These are phyloP conservation scores for Apis dorsata DNA, from an alignment of 1,140 invertebrate species.

Conservation along the genomic window DNA sequence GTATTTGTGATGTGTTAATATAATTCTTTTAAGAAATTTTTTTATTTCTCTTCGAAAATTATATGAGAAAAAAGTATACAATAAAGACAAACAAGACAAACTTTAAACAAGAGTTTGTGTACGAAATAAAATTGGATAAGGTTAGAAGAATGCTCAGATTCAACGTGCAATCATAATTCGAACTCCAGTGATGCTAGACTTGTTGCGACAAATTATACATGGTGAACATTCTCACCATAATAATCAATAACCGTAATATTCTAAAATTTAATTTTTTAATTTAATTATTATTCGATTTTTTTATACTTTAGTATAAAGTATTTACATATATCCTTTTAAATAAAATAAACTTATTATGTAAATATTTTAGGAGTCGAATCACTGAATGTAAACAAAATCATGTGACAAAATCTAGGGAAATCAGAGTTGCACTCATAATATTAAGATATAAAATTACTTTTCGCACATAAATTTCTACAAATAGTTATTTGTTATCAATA, in stretches of 20 bases:
- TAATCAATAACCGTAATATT: conserved; percentile 84
- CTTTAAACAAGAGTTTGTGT: conserved; percentile 92
- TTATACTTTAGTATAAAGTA: no score
- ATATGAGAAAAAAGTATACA: conserved; percentile 91
- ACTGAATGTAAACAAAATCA: no score
- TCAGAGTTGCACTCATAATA: no score
- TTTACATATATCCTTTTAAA: no score
- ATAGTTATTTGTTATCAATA: no score
- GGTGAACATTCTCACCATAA: conserved; percentile 90
- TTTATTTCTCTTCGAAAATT: conserved; percentile 87
- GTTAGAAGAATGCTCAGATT: conserved; percentile 88
- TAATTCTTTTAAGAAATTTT: conserved; percentile 79
- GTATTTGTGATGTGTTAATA: conserved; percentile 69
- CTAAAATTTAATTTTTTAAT: conserved; percentile 70
- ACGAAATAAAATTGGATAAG: conserved; percentile 90
- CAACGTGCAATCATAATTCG: conserved; percentile 83
- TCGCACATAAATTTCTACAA: no score
- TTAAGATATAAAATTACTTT: no score
- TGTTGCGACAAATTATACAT: conserved; percentile 92
- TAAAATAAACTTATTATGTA: no score
- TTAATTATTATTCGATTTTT: no score
- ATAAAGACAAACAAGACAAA: conserved; percentile 90
- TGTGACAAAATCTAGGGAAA: no score
- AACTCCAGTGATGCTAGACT: conserved; percentile 87
- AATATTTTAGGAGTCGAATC: no score